phyloP scores from a whole-genome alignment of 2,113 vertebrate species.

The Heteronetta atricapilla region DNA sequence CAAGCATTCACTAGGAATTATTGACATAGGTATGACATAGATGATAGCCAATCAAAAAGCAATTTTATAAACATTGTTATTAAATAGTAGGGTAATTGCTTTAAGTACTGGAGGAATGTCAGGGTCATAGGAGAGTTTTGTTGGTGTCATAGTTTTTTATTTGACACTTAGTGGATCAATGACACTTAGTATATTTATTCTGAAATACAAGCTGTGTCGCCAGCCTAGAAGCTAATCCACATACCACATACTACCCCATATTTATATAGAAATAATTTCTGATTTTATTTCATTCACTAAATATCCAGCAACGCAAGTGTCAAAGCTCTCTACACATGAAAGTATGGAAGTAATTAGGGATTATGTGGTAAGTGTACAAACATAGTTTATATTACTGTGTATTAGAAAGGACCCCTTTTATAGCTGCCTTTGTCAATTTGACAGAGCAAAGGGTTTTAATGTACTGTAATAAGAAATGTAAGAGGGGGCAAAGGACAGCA shows the following conservation, averaged over 20 bases:
- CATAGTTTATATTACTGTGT: slow-evolving; percentile 63
- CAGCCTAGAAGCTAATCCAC: slow-evolving; percentile 63
- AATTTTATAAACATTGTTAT: slow-evolving; percentile 86
- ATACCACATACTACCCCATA: slow-evolving; percentile 13
- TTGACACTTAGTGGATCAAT: slow-evolving; percentile 78
- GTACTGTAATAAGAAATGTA: slow-evolving; percentile 66
- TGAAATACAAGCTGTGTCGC: slow-evolving; percentile 62
- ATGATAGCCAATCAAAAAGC: slow-evolving; percentile 81
- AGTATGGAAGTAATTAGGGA: slow-evolving; percentile 75
- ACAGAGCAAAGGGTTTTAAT: slow-evolving; percentile 72
- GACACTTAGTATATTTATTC: slow-evolving; percentile 77
- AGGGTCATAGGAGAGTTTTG: slow-evolving; percentile 78
- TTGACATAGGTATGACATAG: slow-evolving; percentile 77
- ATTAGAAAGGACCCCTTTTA: slow-evolving; percentile 66
- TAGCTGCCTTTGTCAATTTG: slow-evolving; percentile 68
- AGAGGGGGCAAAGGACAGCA: slow-evolving; percentile 65
- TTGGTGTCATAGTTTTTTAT: slow-evolving; percentile 77
- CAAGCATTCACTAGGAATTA: slow-evolving; percentile 72
- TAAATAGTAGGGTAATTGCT: slow-evolving; percentile 84
- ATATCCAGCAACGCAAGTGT: slow-evolving; percentile 65
- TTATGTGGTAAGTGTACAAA: slow-evolving; percentile 72
- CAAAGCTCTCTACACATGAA: slow-evolving; percentile 72
- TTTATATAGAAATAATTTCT: slow-evolving; percentile 58
- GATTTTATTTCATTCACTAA: slow-evolving; percentile 68
- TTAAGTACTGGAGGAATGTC: slow-evolving; percentile 81